These are phyloP conservation scores for Crepidodera aurea DNA, from an alignment of 2,888 invertebrate genomes.

Conservation along the genomic window DNA sequence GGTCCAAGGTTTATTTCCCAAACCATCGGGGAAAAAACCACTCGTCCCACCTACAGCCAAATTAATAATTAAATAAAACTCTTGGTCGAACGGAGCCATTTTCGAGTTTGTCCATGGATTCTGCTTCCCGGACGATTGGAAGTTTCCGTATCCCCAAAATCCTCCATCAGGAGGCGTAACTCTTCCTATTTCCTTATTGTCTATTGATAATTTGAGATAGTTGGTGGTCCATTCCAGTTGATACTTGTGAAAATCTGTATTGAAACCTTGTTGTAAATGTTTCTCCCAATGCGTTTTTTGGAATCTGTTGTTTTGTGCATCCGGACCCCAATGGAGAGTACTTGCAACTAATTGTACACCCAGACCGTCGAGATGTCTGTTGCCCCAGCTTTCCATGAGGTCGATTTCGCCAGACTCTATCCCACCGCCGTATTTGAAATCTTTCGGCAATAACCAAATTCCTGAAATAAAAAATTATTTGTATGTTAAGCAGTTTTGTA, in stretches of 20 bases:
- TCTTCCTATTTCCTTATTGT: conserved; percentile 65
- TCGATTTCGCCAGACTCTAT: conserved; percentile 79
- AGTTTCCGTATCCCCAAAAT: conserved; percentile 72
- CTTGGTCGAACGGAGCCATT: conserved; percentile 75
- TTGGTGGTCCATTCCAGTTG: conserved; percentile 73
- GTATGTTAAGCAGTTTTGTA: no score
- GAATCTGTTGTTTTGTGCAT: conserved; percentile 62
- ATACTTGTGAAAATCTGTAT: conserved; percentile 70
- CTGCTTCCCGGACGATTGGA: conserved; percentile 62
- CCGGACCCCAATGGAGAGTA: conserved; percentile 75
- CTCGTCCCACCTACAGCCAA: conserved; percentile 66
- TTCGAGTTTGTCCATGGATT: conserved; percentile 67
- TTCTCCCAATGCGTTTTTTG: conserved; percentile 63
- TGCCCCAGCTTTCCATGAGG: conserved; percentile 73
- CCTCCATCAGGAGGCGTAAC: conserved; percentile 66
- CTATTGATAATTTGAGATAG: conserved; percentile 63
- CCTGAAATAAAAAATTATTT: no score
- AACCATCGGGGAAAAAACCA: conserved; percentile 70
- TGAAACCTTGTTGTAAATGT: conserved; percentile 64
- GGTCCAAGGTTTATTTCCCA: conserved; percentile 66
- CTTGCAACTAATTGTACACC: conserved; percentile 68
- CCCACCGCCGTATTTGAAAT: conserved; percentile 73
- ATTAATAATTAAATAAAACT: conserved; percentile 71
- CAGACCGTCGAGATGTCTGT: conserved; percentile 62
- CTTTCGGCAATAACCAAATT: conserved; percentile 74